Percentiles rank a stretch among this genome's conserved stretches.
Evolutionary conservation across 2,888 invertebrate genomes (phyloP).

Genomic region (Cantharis nigra): DNA sequence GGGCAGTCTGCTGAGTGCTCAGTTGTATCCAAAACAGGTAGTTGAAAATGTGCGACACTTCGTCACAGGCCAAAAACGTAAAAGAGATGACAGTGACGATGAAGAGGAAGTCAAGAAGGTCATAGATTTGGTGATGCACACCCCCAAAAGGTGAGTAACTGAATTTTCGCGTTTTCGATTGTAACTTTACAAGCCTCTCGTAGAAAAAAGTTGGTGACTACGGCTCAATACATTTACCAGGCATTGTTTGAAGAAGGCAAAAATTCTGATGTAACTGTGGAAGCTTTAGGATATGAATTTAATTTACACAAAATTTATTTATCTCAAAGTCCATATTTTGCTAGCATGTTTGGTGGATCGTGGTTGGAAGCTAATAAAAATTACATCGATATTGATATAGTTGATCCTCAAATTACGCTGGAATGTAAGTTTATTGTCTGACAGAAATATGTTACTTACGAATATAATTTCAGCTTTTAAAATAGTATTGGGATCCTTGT

Average conservation of each 20-base stretch:
- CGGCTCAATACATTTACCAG: slow-evolving; percentile 79
- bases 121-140: slow-evolving; percentile 62
- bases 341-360: slow-evolving; percentile 79
- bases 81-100: slow-evolving; percentile 59
- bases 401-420: slow-evolving; percentile 71
- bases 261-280: slow-evolving; percentile 74
- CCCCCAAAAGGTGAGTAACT: slow-evolving; percentile 65
- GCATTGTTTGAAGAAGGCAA: slow-evolving; percentile 75
- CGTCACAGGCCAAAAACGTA: slow-evolving; percentile 60
- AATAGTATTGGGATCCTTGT: slow-evolving; percentile 75
- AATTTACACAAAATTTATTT: slow-evolving; percentile 78
- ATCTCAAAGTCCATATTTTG: slow-evolving; percentile 79
- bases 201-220: slow-evolving; percentile 71
- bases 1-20: slow-evolving; percentile 55
- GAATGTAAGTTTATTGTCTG: slow-evolving; percentile 60
- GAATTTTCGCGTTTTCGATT: neutral
- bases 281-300: slow-evolving; percentile 73
- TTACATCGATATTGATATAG: slow-evolving; percentile 69
- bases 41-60: slow-evolving; percentile 55
- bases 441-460: neutral
- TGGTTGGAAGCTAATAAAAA: slow-evolving; percentile 74
- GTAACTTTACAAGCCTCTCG: neutral
- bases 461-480: slow-evolving; percentile 62
- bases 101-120: slow-evolving; percentile 59
- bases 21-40: slow-evolving; percentile 50